Conservation (phyloP, 2,113 vertebrate genomes). For the Mesitornis unicolor region DNA sequence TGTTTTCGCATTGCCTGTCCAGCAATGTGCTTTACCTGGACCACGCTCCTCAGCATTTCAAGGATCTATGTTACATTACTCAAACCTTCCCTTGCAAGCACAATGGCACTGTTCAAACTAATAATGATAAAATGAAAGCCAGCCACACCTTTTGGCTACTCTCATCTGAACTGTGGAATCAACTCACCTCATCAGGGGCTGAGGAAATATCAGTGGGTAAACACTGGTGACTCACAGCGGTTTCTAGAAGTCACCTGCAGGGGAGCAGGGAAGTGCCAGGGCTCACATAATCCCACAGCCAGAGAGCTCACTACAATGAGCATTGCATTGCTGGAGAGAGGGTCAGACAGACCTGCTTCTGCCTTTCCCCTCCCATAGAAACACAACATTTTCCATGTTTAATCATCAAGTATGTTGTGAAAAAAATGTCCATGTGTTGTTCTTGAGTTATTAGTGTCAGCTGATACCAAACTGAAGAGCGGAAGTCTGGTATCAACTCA, state of each 20-base stretch:
- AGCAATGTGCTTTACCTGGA: background rate
- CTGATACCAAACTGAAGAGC: background rate
- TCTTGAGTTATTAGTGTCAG: background rate
- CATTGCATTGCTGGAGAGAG: background rate
- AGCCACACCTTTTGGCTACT: background rate
- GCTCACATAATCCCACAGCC: background rate
- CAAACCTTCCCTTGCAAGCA: background rate
- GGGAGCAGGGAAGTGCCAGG: background rate
- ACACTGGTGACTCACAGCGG: background rate
- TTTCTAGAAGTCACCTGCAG: background rate
- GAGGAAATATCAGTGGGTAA: background rate
- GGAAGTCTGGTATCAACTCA: background rate
- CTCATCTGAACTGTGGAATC: background rate
- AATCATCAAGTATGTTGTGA: background rate
- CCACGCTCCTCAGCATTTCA: background rate
- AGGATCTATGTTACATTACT: fast-evolving
- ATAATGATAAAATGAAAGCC: background rate
- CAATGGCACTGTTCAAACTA: background rate
- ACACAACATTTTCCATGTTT: background rate
- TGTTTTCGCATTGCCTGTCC: background rate
- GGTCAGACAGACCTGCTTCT: background rate
- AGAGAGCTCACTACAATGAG: background rate
- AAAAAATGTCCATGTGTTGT: background rate
- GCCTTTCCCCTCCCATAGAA: fast-evolving
- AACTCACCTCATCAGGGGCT: background rate